A percentile compares a stretch with the other conserved stretches of the same genome.
These are phyloP conservation scores for Eutrigla gurnardus DNA, from an alignment of 2,797 vertebrate species.

Conservation along the genomic window DNA sequence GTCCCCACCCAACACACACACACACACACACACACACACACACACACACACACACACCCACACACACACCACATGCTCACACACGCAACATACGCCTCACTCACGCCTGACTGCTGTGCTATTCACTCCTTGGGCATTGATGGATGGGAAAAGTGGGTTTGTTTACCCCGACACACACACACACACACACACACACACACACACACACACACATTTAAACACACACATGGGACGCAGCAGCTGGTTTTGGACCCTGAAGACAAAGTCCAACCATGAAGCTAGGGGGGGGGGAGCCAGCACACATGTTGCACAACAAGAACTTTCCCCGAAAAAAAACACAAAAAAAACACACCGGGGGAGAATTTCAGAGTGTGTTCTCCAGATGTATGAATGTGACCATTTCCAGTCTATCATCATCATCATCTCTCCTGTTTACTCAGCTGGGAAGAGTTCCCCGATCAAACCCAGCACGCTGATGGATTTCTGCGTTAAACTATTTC, in stretches of 20 bases:
- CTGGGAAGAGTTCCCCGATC: slow-evolving; percentile 38
- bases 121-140: slow-evolving; percentile 67
- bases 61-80: slow-evolving; percentile 32
- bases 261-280: slow-evolving; percentile 53
- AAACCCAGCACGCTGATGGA: slow-evolving; percentile 23
- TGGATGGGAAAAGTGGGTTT: slow-evolving; percentile 62
- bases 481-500: neutral
- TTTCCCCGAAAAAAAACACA: slow-evolving; percentile 7
- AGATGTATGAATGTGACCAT: slow-evolving; percentile 50
- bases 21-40: slow-evolving; percentile 18
- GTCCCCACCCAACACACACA: slow-evolving; percentile 52
- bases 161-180: slow-evolving; percentile 61
- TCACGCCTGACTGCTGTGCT: slow-evolving; percentile 66
- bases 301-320: slow-evolving; percentile 58
- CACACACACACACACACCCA: slow-evolving; percentile 4
- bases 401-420: slow-evolving; percentile 7
- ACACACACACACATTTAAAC: slow-evolving; percentile 1
- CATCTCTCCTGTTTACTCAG: slow-evolving; percentile 22
- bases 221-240: slow-evolving; percentile 43
- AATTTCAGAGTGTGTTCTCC: slow-evolving; percentile 53
- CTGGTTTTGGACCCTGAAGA: slow-evolving; percentile 54
- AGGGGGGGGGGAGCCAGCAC: neutral
- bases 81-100: slow-evolving; percentile 55
- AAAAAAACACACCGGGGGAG: slow-evolving; percentile 8
- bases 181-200: slow-evolving; percentile 12